Conservation (phyloP, 1,140 invertebrate species). For the Solen grandis region DNA sequence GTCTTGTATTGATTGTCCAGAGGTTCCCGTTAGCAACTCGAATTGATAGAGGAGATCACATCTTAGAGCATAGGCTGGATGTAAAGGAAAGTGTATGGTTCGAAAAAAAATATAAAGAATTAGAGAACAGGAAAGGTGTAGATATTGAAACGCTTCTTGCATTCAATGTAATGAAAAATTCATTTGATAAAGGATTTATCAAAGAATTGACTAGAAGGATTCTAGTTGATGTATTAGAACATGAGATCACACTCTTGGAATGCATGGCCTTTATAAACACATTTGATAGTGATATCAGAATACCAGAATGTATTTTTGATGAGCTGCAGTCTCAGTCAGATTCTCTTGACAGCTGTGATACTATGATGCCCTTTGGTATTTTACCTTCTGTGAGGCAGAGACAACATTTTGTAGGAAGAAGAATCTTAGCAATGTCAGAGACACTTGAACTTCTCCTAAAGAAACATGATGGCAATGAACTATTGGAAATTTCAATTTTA, state of each 20-base stretch:
- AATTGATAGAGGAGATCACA: neutral
- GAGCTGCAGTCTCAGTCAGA: conserved; percentile 11
- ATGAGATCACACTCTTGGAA: conserved; percentile 12
- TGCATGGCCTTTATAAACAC: conserved; percentile 2
- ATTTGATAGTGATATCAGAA: conserved; percentile 11
- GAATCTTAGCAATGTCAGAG: conserved; percentile 21
- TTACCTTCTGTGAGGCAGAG: neutral
- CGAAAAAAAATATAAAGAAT: conserved; percentile 35
- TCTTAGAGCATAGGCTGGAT: conserved; percentile 18
- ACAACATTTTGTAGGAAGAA: neutral
- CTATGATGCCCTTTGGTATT: neutral
- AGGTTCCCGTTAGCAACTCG: neutral
- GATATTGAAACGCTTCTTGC: conserved; percentile 27
- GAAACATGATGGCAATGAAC: neutral
- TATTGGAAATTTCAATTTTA: conserved; percentile 22
- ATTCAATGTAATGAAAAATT: conserved; percentile 40
- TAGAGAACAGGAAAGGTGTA: conserved; percentile 1
- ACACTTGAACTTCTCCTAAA: conserved; percentile 16
- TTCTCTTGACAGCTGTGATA: neutral
- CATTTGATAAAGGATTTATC: conserved; percentile 30
- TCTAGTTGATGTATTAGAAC: neutral
- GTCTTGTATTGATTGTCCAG: conserved; percentile 1
- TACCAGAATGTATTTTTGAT: conserved; percentile 33
- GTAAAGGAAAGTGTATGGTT: conserved; percentile 23
- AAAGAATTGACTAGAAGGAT: neutral